Evolutionary conservation across 2,113 vertebrate genomes (phyloP).

Genomic region (Ophiodon elongatus): DNA sequence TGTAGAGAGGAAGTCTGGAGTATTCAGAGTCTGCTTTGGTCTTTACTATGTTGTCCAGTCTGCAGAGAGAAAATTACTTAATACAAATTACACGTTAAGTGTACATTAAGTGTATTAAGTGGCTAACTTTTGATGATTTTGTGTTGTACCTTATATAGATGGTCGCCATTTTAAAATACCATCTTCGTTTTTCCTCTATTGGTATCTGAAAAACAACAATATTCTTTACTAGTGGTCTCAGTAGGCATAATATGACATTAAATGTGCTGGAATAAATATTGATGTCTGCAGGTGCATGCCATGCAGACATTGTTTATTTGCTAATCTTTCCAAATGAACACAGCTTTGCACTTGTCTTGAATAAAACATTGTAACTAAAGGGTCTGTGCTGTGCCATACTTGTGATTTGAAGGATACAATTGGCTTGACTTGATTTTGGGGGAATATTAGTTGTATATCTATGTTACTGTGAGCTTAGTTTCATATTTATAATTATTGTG

Average conservation of each 20-base stretch:
- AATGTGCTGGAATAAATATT: background rate
- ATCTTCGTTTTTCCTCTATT: slow-evolving; percentile 88
- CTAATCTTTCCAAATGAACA: background rate
- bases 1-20: slow-evolving; percentile 84
- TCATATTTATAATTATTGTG: background rate
- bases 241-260: background rate
- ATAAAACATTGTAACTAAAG: background rate
- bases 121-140: background rate
- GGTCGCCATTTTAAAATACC: slow-evolving; percentile 93
- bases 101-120: too few relatives aligned
- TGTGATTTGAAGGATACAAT: background rate
- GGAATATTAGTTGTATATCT: background rate
- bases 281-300: background rate
- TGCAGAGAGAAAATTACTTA: slow-evolving; percentile 51
- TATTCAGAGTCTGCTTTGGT: slow-evolving; percentile 83
- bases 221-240: background rate
- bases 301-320: background rate
- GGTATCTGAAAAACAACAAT: slow-evolving; percentile 83
- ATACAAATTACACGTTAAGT: background rate
- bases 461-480: background rate
- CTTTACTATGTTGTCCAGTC: slow-evolving; percentile 86
- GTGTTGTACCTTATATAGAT: slow-evolving; percentile 87
- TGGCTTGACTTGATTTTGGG: too few relatives aligned
- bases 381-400: background rate
- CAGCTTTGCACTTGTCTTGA: background rate